Base-by-base conservation (phyloP, 2,113 vertebrate genomes). In the Panthera uncia region DNA sequence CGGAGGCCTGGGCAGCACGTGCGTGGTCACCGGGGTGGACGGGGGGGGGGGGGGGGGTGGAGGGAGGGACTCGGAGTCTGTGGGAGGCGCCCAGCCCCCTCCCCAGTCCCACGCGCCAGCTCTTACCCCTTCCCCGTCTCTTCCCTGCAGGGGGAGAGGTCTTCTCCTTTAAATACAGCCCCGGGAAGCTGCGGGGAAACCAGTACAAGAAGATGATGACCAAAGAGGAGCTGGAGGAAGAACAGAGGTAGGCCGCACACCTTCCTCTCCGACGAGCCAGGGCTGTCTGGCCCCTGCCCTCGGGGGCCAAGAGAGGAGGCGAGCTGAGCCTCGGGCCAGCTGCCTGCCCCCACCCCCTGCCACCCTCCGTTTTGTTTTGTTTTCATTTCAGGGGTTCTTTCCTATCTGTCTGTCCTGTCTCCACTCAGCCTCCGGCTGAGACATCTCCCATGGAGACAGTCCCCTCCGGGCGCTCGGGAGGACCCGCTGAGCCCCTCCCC, bases 171-270 rank as follows among this genome's bases (percentile, higher is more conserved):
- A 99, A 98, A 92, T 99, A 99, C 97, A 99, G 99, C 61, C 98
- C 99, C 1, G 99, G 99, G 68, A 99, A 99, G 97, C 99, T 99
- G 98, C 98, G 98, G 79, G 99, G 99, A 57, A 99, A 99, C 98
- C 99, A 99, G 97, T 99, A 99, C 94, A 99, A 99, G 98, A 98
- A 98, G 71, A 98, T 99, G 99, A 99, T 99, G 99, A 99, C 99
- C 97, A 99, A 99, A 98, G 99, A 99, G 97, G 99, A 99, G 78
- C 97, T 99, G 16, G 99, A 99, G 98, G 99, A 99, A 98, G 99
- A 99, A 74, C 99, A 99, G 98, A 99, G 99, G 99, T 99, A 96
- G 94, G 98, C n/a, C 6, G 88, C 7, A 4, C 15, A 6, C 41
- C n/a, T 19, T 50, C 65, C n/a, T 9, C 48, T 2, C 13, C 2